Evolutionary conservation across 2,797 vertebrate species (phyloP), one percentile per base, ranked within the genome.

Genomic region (Coccyzus lansbergi): DNA sequence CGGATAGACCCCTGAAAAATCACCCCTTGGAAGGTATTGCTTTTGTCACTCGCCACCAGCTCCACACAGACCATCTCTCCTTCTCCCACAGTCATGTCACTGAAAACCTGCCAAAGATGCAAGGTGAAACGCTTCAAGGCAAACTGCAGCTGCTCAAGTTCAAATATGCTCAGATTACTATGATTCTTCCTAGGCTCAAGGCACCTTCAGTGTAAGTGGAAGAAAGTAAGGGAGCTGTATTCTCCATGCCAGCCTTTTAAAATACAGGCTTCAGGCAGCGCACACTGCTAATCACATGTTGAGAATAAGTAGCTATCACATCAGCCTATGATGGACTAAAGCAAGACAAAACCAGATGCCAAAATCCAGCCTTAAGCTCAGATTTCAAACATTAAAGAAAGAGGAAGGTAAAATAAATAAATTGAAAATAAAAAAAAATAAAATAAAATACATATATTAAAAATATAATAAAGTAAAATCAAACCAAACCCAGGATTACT

Each of bases 31-130:
- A 99, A 99, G 3, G 98, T 99, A 98, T 98, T 99, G 96, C 97
- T 98, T 97, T 99, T 99, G 97, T 99, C 99, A 10, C 99, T 99
- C 71, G 99, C 99, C 94, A 99, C 99, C 93, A 99, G 98, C 96
- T 99, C 99, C 94, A 99, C 99, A 6, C 99, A 99, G 15, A 99
- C 99, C 99, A 99, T 99, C 98, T 99, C 99, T 4, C 99, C 99
- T 96, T 99, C 99, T 10, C 98, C 99, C 31, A 99, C 99, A 2
- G 99, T 99, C 99, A 99, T 99, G 92, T 99, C 99, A 6, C 98
- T 98, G 97, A 99, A 99, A 69, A 99, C 99, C 99, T 99, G 92
- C 33, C 74, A 83, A 46, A 83, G 76, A 59, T 36, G 83, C 21
- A 70, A 92, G 71, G 89, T 3, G 4, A 80, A 94, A 92, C 11